Conservation (phyloP, 2,797 vertebrate species). For the Sebastes nivosus region DNA sequence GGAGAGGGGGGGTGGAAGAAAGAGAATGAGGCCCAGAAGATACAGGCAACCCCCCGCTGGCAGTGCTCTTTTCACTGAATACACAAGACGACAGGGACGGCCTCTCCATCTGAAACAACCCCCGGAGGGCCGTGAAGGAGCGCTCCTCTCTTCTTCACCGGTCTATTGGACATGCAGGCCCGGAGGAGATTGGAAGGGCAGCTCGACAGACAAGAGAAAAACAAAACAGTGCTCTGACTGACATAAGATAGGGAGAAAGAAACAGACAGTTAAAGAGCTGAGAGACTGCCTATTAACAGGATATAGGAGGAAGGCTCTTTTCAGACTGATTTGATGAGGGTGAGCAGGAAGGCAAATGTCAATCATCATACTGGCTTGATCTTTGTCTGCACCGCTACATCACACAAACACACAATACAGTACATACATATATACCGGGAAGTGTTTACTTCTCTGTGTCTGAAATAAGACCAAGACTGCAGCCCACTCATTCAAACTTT, state of each 20-base stretch:
- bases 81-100: slow-evolving; percentile 70
- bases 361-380: slow-evolving; percentile 42
- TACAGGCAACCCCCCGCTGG: slow-evolving; percentile 55
- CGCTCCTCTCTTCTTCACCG: slow-evolving; percentile 41
- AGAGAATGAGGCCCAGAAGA: slow-evolving; percentile 62
- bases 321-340: slow-evolving; percentile 30
- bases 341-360: slow-evolving; percentile 19
- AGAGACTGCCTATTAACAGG: slow-evolving; percentile 41
- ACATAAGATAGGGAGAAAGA: slow-evolving; percentile 49
- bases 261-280: slow-evolving; percentile 24
- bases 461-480: neutral
- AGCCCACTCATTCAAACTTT: neutral
- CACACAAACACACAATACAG: neutral
- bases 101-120: slow-evolving; percentile 65
- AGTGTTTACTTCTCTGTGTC: neutral
- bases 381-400: slow-evolving; percentile 18
- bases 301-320: slow-evolving; percentile 40
- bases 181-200: slow-evolving; percentile 27
- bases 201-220: slow-evolving; percentile 34
- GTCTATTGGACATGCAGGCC: slow-evolving; percentile 36
- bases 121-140: slow-evolving; percentile 49
- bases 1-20: slow-evolving; percentile 7
- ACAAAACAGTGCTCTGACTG: slow-evolving; percentile 34
- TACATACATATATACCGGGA: neutral
- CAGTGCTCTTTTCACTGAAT: slow-evolving; percentile 71